A percentile compares a stretch with the other conserved stretches of the same genome.
Conservation (phyloP, 2,113 vertebrate genomes). For the Urocynchramus pylzowi region DNA sequence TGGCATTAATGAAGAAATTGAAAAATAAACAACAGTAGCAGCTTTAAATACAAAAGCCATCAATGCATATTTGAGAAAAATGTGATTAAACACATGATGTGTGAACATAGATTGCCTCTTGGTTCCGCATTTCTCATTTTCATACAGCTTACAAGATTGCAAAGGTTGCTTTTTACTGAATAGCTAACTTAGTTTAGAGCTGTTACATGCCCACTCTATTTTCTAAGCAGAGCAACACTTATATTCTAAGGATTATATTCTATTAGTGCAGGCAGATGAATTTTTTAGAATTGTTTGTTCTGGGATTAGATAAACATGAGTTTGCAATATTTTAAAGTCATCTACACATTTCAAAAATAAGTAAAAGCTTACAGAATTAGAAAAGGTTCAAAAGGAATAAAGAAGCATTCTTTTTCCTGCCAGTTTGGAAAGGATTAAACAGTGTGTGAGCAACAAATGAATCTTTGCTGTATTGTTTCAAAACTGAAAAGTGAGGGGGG, state of each 20-base stretch:
- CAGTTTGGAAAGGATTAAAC: not conserved
- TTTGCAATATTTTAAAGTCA: constrained; percentile 24
- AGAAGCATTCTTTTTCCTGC: not conserved
- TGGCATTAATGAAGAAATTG: constrained; percentile 56
- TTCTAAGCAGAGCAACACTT: constrained; percentile 17
- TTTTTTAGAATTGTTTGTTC: constrained; percentile 53
- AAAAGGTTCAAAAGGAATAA: not conserved
- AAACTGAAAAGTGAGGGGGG: not conserved
- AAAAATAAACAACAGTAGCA: constrained; percentile 52
- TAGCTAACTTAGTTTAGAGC: not conserved
- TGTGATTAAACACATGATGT: constrained; percentile 25
- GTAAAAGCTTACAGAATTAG: not conserved
- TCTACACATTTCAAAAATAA: constrained; percentile 6
- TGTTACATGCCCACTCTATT: not conserved
- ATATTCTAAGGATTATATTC: constrained; percentile 45
- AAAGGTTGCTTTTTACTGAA: not conserved
- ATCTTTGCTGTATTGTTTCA: not conserved
- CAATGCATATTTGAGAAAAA: constrained; percentile 43
- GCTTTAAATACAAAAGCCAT: constrained; percentile 26
- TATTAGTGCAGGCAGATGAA: constrained; percentile 27
- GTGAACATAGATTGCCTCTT: not conserved
- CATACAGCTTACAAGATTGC: not conserved
- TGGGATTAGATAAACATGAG: constrained; percentile 31
- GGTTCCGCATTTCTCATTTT: constrained; percentile 37
- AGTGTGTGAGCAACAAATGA: not conserved